Conservation (phyloP, 2,888 invertebrate genomes). For the Microdon myrmicae region DNA sequence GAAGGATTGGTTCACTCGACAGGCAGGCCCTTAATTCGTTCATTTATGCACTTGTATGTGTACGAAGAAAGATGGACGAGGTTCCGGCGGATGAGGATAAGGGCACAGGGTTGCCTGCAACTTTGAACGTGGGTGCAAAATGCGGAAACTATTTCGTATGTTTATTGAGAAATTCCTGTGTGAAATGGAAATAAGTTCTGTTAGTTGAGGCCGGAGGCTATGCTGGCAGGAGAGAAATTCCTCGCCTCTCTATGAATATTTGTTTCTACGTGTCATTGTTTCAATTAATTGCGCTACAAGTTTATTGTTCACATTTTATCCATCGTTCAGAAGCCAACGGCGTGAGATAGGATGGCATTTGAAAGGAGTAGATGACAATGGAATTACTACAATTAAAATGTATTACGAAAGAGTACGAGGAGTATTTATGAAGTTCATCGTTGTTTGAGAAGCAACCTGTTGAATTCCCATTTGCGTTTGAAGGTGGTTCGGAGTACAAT, state of each 20-base stretch:
- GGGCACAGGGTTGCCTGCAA: constrained; percentile 26
- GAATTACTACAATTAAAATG: constrained; percentile 51
- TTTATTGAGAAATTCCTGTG: constrained; percentile 66
- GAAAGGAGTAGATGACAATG: too few relatives aligned
- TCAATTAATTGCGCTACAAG: constrained; percentile 50
- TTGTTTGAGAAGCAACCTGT: constrained; percentile 46
- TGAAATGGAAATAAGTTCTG: constrained; percentile 42
- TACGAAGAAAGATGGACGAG: constrained; percentile 44
- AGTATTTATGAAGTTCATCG: constrained; percentile 42
- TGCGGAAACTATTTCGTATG: constrained; percentile 60
- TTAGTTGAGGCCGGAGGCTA: background rate
- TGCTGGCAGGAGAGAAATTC: constrained; percentile 13
- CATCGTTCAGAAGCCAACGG: constrained; percentile 22
- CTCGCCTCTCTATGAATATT: constrained; percentile 38
- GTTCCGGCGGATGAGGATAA: constrained; percentile 51
- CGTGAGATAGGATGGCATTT: constrained; percentile 42
- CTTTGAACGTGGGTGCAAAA: constrained; percentile 50
- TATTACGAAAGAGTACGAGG: constrained; percentile 26
- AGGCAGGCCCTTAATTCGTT: constrained; percentile 25
- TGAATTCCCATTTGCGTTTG: constrained; percentile 30
- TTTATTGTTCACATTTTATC: constrained; percentile 28
- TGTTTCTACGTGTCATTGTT: constrained; percentile 48
- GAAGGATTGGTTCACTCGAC: constrained; percentile 41
- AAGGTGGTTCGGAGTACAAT: too few relatives aligned
- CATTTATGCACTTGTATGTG: constrained; percentile 16